phyloP scores from a whole-genome alignment of 2,888 invertebrate species.

The Agrochola litura region DNA sequence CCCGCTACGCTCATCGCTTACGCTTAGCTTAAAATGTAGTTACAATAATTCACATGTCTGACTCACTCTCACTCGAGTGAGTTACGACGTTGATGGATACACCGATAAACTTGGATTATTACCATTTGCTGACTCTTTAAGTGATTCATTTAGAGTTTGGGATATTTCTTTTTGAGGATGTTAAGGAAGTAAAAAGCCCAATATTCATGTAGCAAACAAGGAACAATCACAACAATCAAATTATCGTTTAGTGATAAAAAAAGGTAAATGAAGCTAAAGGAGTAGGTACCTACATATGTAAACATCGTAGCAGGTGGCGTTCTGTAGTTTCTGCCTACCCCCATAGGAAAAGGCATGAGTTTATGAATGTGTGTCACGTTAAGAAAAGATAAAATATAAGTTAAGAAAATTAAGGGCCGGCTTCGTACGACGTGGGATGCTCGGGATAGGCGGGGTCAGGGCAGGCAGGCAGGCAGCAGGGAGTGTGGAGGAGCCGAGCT shows the following conservation, averaged over 20 bases:
- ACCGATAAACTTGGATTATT: constrained; percentile 46
- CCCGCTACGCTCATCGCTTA: constrained; percentile 41
- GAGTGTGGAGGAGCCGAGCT: no score
- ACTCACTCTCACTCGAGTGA: constrained; percentile 29
- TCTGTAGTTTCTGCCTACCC: neutral
- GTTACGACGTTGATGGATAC: constrained; percentile 67
- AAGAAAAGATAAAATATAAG: no score
- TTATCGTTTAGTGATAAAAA: no score
- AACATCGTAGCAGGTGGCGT: neutral
- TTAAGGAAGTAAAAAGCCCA: neutral
- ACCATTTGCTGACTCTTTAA: constrained; percentile 56
- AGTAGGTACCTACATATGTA: neutral
- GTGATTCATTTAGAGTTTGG: constrained; percentile 15
- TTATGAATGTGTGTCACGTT: neutral
- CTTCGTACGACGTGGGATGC: no score
- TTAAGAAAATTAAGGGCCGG: no score
- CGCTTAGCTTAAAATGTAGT: constrained; percentile 51
- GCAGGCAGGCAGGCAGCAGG: no score
- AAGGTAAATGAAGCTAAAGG: neutral
- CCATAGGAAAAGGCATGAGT: neutral
- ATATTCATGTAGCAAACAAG: no score
- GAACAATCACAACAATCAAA: no score
- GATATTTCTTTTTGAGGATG: neutral
- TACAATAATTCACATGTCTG: constrained; percentile 67
- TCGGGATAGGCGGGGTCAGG: no score